Evolutionary conservation across 2,888 invertebrate species (phyloP), one percentile per base, ranked within the genome.

Genomic region (Aplocera efformata): DNA sequence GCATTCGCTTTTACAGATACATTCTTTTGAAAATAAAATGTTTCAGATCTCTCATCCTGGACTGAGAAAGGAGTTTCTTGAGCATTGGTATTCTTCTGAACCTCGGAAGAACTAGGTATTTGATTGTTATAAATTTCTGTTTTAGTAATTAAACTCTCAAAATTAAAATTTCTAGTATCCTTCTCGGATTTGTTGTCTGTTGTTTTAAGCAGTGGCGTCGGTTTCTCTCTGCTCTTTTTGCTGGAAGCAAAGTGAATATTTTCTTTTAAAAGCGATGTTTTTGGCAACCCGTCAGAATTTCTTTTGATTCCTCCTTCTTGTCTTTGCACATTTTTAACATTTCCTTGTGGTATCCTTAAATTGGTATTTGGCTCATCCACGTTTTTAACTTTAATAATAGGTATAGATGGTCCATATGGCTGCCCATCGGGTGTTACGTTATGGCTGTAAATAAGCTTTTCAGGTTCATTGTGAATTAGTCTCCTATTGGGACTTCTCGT

Each of bases 111-210:
- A 66, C 75, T 83, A 39, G 73, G 76, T 37, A 88, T 79, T 63
- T 82, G 81, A 56, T 78, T 81, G 50, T 81, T 88, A 44, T 76
- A 82, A 55, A 89, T 89, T 79, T 89, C 89, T 27, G 80, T 76
- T 66, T 89, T 89, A 1, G 89, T 88, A 60, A 89, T 89, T 25
- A 89, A 58, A 57, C 79, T 88, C 63, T 89, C 89, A 60, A 88
- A 89, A 73, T 89, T 89, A 46, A 79, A 89, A 50, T 79, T 79
- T 37, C 79, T 69, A 10, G 75, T 67, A 42, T 88, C 88, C 34
- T 59, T 71, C 53, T 84, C 83, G 7, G 69, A 32, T 59, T 78
- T 81, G 7, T 58, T 50, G 32, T 78, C 75, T 20, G 50, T 42
- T 27, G 38, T 60, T 65, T 73, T 82, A 7, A 56, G 48, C n/a